Conservation (phyloP, 2,797 vertebrate species). For the Microctenopoma lineatum region DNA sequence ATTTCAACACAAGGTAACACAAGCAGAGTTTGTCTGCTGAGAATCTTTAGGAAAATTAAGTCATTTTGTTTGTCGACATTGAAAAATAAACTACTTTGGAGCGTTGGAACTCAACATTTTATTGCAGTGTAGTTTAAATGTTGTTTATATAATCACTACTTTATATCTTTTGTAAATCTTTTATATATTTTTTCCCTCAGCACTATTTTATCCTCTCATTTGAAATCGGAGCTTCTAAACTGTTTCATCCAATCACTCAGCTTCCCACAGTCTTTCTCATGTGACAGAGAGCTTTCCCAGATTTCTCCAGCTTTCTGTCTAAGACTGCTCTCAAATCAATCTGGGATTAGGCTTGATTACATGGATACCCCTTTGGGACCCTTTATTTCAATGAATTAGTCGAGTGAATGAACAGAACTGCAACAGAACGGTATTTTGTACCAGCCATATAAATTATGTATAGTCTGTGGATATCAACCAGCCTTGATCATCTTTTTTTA, state of each 20-base stretch:
- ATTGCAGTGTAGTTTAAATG: neutral
- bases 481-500: slow-evolving; percentile 83
- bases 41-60: neutral
- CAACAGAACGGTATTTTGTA: slow-evolving; percentile 85
- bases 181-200: neutral
- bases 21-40: slow-evolving; percentile 40
- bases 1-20: slow-evolving; percentile 28
- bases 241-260: slow-evolving; percentile 41
- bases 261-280: slow-evolving; percentile 48
- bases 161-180: slow-evolving; percentile 18
- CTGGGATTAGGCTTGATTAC: slow-evolving; percentile 77
- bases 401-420: slow-evolving; percentile 82
- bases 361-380: slow-evolving; percentile 70
- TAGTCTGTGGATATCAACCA: slow-evolving; percentile 77
- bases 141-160: slow-evolving; percentile 1
- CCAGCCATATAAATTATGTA: slow-evolving; percentile 86
- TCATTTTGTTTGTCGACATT: neutral
- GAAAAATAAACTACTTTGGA: neutral
- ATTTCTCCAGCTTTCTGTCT: slow-evolving; percentile 66
- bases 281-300: slow-evolving; percentile 59
- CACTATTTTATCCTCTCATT: slow-evolving; percentile 19
- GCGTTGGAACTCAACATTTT: slow-evolving; percentile 4
- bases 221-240: slow-evolving; percentile 44
- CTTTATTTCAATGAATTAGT: slow-evolving; percentile 86
- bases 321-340: slow-evolving; percentile 71